Base-by-base conservation (phyloP, 2,113 vertebrate species). In the Pseudorectes ferrugineus region DNA sequence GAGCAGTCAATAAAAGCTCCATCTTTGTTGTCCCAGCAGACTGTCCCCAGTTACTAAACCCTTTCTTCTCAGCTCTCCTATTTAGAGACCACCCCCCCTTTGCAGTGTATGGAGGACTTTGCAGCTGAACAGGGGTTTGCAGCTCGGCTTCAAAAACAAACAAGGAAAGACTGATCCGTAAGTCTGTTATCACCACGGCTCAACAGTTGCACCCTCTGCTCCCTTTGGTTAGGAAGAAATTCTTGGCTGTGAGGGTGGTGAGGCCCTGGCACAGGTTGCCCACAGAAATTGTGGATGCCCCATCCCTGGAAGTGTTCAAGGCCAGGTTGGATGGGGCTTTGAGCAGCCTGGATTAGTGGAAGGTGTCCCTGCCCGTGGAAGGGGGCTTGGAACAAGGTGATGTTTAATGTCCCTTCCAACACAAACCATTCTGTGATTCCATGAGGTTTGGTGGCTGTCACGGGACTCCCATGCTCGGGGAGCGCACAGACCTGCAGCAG, bases 401-500 rank as follows among this genome's bases (percentile, higher is more conserved):
- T 38, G 24, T 45, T 38, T 45, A 18, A 46, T 28, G 45, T 29
- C 16, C 24, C 20, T 40, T 22, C 52, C n/a, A 52, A 2, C 45
- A 20, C 24, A n/a, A 58, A 20, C 51, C 14, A 0, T 46, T 29
- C 61, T 29, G 17, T 45, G 59, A 45, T n/a, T 67, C 68, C 38
- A 5, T 21, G 42, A 54, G 24, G 13, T 57, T 61, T 55, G 31
- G 40, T 72, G 81, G 48, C 61, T 82, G 45, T 68, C 40, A 33
- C 0, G 0, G 66, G 31, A 51, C 43, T 58, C 48, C 38, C 0
- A 1, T 38, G 42, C 75, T 49, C 3, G 6, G 36, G 70, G 9
- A 88, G 14, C 1, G 1, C 5, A 3, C 19, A 66, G 73, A 25
- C 58, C 71, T 58, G 58, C 55, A 70, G 49, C 66, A 80, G 74